Conservation (phyloP, 1,140 invertebrate species). For the honey bee (Apis mellifera) region DNA sequence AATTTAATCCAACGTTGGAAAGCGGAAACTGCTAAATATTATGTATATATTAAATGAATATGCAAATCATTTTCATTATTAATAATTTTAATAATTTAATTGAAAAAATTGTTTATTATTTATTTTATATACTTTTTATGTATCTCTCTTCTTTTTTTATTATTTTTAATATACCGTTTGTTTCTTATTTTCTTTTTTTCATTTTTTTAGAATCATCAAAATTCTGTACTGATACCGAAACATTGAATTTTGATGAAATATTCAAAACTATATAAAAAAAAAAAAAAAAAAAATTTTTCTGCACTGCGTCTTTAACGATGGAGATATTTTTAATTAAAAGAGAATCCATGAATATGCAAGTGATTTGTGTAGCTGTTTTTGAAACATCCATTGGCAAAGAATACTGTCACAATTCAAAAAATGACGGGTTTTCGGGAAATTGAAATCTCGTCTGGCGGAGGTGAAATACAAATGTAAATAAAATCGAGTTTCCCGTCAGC, state of each 20-base stretch:
- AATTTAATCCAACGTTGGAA: too few relatives aligned
- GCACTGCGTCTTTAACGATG: not conserved
- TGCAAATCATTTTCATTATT: too few relatives aligned
- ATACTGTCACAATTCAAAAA: constrained; percentile 27
- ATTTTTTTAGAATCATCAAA: not conserved
- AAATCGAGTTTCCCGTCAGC: constrained; percentile 14
- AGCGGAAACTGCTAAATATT: too few relatives aligned
- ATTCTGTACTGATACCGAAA: not conserved
- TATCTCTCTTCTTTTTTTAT: not conserved
- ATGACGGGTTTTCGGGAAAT: constrained; percentile 30
- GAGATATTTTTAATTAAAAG: constrained; percentile 14
- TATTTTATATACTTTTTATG: not conserved
- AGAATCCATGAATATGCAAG: not conserved
- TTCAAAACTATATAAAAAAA: not conserved
- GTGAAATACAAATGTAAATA: constrained; percentile 44
- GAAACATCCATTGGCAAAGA: not conserved
- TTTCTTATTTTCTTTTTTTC: not conserved
- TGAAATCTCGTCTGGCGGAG: constrained; percentile 8
- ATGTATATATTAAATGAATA: too few relatives aligned
- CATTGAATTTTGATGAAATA: not conserved
- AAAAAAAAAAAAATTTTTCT: not conserved
- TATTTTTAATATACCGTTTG: not conserved
- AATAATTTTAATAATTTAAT: too few relatives aligned
- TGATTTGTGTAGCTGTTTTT: constrained; percentile 24
- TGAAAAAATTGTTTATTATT: not conserved